Conservation (phyloP, 2,113 vertebrate genomes). For the Morone saxatilis region DNA sequence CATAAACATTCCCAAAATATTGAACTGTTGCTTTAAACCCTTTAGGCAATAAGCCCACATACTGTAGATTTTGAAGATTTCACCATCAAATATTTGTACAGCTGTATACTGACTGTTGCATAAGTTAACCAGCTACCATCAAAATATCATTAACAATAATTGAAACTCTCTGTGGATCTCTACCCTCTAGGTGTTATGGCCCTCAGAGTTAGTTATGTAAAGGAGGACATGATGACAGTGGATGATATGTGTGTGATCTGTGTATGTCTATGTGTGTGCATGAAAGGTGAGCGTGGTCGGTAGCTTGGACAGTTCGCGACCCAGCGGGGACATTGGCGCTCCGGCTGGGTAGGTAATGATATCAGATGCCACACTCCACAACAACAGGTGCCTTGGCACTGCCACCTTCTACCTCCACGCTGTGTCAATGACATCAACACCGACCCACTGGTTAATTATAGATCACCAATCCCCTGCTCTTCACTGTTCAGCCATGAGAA, state of each 20-base stretch:
- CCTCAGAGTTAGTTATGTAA: conserved; percentile 75
- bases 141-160: conserved; percentile 80
- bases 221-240: conserved; percentile 70
- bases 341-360: conserved; percentile 99
- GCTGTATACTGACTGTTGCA: conserved; percentile 58
- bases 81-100: conserved; percentile 65
- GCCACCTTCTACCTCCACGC: conserved; percentile 95
- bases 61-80: conserved; percentile 35
- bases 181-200: conserved; percentile 75
- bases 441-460: conserved; percentile 98
- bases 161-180: conserved; percentile 73
- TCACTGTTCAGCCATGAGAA: conserved; percentile 56
- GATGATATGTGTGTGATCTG: conserved; percentile 31
- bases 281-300: conserved; percentile 85
- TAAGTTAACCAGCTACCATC: conserved; percentile 78
- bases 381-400: conserved; percentile 99
- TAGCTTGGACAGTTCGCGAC: conserved; percentile 96
- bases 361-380: conserved; percentile 99
- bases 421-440: conserved; percentile 99
- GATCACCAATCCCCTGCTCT: conserved; percentile 82
- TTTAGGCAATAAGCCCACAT: conserved; percentile 20
- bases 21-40: conserved; percentile 23
- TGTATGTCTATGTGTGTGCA: conserved; percentile 39
- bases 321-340: conserved; percentile 94
- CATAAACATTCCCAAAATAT: conserved; percentile 18